Base-by-base conservation (phyloP, 2,797 vertebrate genomes). In the Enteromius paludinosus region DNA sequence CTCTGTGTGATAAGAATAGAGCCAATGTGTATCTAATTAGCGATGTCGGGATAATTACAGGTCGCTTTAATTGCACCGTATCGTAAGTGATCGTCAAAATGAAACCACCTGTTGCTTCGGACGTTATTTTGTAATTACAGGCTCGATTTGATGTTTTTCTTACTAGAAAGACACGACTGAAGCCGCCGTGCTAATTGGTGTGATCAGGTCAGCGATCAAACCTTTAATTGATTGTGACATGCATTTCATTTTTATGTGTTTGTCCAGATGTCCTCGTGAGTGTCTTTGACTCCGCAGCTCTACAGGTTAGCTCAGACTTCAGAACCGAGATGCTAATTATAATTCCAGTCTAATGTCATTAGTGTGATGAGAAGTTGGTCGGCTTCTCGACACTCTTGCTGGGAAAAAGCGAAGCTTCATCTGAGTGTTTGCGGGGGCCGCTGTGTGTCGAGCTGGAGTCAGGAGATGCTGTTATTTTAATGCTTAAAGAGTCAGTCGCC, bases 101-200 rank as follows among this genome's bases (percentile, higher is more conserved):
- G 89, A 94, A 93, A 90, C 91, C 94, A 94, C 91, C 93, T 94
- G 94, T 91, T 93, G 90, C 90, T 91, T 83, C 90, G 88, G 90
- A 91, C 92, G 93, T 94, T 93, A 94, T 93, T 92, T 92, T 92
- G 91, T 94, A 95, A 95, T 95, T 94, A 94, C 90, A 65, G 66
- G 83, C 86, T 90, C 85, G 87, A 85, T 87, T 90, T 84, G 59
- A 17, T 81, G 52, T 69, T 85, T 81, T 83, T 78, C 78, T 78
- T 68, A 4, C n/a, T 75, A 20, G 33, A 68, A 35, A 89, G 87
- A 90, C 76, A 68, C 47, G 87, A 87, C 85, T 88, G 87, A 23
- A 88, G 88, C 86, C 88, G 87, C 84, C 87, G 86, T 89, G 81
- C 91, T 92, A 94, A 94, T 93, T 92, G 92, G 88, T 69, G 86